A percentile compares a stretch with the other conserved stretches of the same genome.
These are phyloP conservation scores for Drosophila nigromelanica DNA, from an alignment of 1,140 invertebrate genomes.

Conservation along the genomic window DNA sequence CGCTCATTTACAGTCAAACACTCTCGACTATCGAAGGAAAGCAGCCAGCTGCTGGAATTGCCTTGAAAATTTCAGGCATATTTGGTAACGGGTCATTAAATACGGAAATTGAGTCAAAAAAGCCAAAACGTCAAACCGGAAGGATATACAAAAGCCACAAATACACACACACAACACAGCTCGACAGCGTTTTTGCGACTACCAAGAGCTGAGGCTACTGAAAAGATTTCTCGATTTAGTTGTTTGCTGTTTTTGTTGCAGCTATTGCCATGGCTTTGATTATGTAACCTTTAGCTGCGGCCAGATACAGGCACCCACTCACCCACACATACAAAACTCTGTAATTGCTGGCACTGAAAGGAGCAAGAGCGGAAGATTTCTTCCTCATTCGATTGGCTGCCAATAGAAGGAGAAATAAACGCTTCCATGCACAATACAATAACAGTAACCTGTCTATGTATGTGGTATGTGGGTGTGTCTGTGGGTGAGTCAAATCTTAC, in stretches of 20 bases:
- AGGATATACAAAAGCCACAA: slow-evolving; percentile 64
- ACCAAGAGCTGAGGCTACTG: slow-evolving; percentile 46
- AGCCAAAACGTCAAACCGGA: slow-evolving; percentile 71
- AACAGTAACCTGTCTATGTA: slow-evolving; percentile 4
- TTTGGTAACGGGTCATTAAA: slow-evolving; percentile 82
- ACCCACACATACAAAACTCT: slow-evolving; percentile 29
- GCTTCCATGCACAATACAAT: slow-evolving; percentile 16
- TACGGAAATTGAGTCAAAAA: slow-evolving; percentile 83
- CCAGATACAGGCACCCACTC: not conserved
- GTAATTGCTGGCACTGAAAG: slow-evolving; percentile 53
- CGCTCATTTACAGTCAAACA: slow-evolving; percentile 7
- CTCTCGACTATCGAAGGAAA: not conserved
- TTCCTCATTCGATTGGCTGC: slow-evolving; percentile 58
- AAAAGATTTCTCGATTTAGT: slow-evolving; percentile 52
- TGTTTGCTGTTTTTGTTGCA: slow-evolving; percentile 43
- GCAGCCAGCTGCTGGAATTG: slow-evolving; percentile 47
- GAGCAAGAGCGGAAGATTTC: slow-evolving; percentile 14
- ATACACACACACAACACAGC: slow-evolving; percentile 46
- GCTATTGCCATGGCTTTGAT: slow-evolving; percentile 45
- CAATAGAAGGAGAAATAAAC: slow-evolving; percentile 54
- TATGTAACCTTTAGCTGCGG: slow-evolving; percentile 62
- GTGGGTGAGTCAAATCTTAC: slow-evolving; percentile 47
- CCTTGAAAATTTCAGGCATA: slow-evolving; percentile 72
- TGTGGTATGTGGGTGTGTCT: not conserved
- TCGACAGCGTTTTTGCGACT: slow-evolving; percentile 55